Base-by-base conservation (phyloP, 2,797 vertebrate species). In the Aulostomus chinensis region DNA sequence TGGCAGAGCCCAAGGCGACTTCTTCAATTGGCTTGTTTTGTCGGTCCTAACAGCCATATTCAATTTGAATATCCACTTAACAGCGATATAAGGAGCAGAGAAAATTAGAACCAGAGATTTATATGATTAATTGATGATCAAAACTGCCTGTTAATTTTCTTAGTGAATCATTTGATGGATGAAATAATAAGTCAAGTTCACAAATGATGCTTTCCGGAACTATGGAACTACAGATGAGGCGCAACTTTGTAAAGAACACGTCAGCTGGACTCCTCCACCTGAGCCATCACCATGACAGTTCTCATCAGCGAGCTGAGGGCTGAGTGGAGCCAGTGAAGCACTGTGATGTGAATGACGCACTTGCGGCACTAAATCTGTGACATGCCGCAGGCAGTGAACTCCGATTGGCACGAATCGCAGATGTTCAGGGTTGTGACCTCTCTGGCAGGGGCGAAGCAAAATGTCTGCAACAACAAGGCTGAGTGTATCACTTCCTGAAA, bases 401-500 rank as follows among this genome's bases (percentile, higher is more conserved):
- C 73, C 6, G 60, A 69, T 53, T 66, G 75, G 70, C 67, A 65
- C 48, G 56, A 66, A 78, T 37, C 63, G 45, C 86, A 89, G 83
- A 80, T 82, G 86, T 78, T 68, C 22, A 34, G 80, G 86, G 82
- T 87, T 46, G 39, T 5, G 72, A 88, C 84, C 84, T 73, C 84
- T 73, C 65, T 58, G 74, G 72, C 68, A 70, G 46, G 71, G 68
- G 64, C 58, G 20, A 75, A 73, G 62, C 77, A 63, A 79, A 78
- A 81, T 37, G 78, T 82, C 76, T 81, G 53, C 45, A 31, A 54
- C 58, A 76, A 78, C 54, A 68, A 54, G 69, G 53, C 76, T 9
- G 30, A 63, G 60, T 43, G 57, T 53, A 61, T 68, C 49, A 9
- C 57, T 72, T 73, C 61, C 68, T 82, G 59, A 76, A 82, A 83